Evolutionary conservation across 2,113 vertebrate genomes (phyloP).

Genomic region (Tyto alba): DNA sequence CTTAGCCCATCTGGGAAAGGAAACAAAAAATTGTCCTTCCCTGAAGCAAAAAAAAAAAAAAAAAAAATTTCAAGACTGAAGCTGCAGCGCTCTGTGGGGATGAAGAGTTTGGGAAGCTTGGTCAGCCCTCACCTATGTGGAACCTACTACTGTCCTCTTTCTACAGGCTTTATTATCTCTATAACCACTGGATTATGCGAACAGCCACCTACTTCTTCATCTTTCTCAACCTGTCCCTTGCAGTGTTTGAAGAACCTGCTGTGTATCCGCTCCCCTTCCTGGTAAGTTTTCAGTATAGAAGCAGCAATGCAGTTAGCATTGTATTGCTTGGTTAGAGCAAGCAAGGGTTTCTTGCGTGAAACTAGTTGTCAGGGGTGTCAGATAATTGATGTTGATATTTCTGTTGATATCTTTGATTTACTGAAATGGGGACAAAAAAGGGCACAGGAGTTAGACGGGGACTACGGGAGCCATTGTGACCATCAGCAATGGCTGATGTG

Average conservation of each 20-base stretch:
- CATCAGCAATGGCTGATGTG: neutral
- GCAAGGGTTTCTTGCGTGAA: neutral
- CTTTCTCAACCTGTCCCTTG: constrained; percentile 81
- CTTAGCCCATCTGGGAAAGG: neutral
- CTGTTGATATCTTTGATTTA: neutral
- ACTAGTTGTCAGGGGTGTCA: neutral
- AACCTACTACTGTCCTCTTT: neutral
- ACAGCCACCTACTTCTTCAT: constrained; percentile 84
- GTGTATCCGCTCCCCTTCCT: constrained; percentile 77
- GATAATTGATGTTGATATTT: neutral
- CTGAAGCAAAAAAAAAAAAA: neutral
- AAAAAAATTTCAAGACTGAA: no score
- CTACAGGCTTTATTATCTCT: constrained; percentile 83
- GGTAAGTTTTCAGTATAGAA: constrained; percentile 69
- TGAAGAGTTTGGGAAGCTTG: no score
- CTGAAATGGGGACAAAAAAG: neutral
- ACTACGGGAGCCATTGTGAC: neutral
- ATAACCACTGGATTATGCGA: constrained; percentile 84
- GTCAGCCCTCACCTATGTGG: accelerated
- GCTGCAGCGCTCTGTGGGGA: neutral
- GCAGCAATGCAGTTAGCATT: neutral
- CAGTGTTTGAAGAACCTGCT: constrained; percentile 87
- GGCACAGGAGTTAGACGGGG: neutral
- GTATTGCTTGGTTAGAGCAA: neutral
- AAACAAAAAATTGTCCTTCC: neutral